Evolutionary conservation across 2,113 vertebrate species (phyloP), one percentile per base, ranked within the genome.

Genomic region (Canis aureus): DNA sequence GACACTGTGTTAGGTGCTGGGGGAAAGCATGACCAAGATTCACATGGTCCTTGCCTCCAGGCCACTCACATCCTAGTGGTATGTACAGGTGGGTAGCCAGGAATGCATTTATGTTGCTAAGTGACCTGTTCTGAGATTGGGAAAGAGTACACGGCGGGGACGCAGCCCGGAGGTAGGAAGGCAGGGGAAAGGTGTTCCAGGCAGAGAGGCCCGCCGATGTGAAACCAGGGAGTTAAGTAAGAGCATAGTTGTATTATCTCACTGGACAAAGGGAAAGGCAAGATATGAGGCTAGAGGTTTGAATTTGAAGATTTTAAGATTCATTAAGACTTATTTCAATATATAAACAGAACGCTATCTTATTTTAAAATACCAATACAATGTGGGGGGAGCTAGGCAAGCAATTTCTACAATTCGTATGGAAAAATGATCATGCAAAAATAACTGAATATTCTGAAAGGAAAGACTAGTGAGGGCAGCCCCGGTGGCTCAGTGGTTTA

Each of bases 381-480:
- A 55, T 81, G 8, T 32, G 10, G 55, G 20, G 38, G 3, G 51
- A 79, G 43, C 38, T 23, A 71, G 66, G 64, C 23, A 95, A 87
- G 35, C 51, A 78, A 69, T n/a, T 86, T 22, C 80, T 83, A 79
- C 73, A 91, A 62, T 88, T 67, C 64, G 38, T 22, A 57, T 43
- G 43, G 60, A 88, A 89, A 84, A 83, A 73, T 84, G 1, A 92
- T 59, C 49, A 73, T n/a, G 25, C 19, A 91, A 97, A 55, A 92
- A 59, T n/a, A 90, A 78, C n/a, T 80, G 49, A 79, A 96, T 83
- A 84, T 66, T 93, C 67, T 90, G 27, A 57, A 96, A 93, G 74
- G 67, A 62, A 55, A 80, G 17, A 55, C 7, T 53, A n/a, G 51
- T 29, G 4, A 22, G 7, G 43, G 43, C 43, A 43, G 43, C 43